Conservation (phyloP, 2,888 invertebrate species). For the Arctia plantaginis region DNA sequence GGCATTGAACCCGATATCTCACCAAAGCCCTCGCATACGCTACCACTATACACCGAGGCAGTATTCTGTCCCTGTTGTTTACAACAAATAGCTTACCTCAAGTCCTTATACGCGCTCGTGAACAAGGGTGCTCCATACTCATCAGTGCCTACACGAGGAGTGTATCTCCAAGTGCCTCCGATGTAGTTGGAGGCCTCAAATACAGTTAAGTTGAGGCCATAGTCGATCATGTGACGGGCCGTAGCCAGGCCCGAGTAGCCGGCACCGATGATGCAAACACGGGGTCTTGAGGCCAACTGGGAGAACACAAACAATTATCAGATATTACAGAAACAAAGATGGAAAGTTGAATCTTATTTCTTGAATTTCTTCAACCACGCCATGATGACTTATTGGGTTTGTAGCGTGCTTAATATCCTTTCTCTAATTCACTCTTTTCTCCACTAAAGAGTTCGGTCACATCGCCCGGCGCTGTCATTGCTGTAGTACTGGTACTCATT, state of each 20-base stretch:
- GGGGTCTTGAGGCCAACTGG: conserved; percentile 52
- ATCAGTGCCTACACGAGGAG: conserved; percentile 87
- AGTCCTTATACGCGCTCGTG: conserved; percentile 92
- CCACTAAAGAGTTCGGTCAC: too few species aligned
- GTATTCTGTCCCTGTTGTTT: too few species aligned
- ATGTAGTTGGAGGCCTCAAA: conserved; percentile 90
- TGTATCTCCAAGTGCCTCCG: conserved; percentile 94
- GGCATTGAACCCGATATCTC: too few species aligned
- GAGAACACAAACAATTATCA: conserved; percentile 31
- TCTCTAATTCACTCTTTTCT: too few species aligned
- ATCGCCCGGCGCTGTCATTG: too few species aligned
- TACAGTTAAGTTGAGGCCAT: conserved; percentile 84
- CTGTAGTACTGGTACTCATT: too few species aligned
- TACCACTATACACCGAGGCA: too few species aligned
- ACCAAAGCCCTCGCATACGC: too few species aligned
- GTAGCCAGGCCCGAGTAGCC: conserved; percentile 91
- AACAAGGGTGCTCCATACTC: conserved; percentile 89
- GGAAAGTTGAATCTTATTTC: too few species aligned
- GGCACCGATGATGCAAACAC: conserved; percentile 89
- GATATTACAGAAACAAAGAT: too few species aligned
- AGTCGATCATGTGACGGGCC: conserved; percentile 86
- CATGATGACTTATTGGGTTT: background rate
- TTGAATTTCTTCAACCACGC: background rate
- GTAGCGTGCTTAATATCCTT: too few species aligned
- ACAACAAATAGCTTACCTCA: conserved; percentile 73